Conservation (phyloP, 2,113 vertebrate genomes). For the Strix uralensis region DNA sequence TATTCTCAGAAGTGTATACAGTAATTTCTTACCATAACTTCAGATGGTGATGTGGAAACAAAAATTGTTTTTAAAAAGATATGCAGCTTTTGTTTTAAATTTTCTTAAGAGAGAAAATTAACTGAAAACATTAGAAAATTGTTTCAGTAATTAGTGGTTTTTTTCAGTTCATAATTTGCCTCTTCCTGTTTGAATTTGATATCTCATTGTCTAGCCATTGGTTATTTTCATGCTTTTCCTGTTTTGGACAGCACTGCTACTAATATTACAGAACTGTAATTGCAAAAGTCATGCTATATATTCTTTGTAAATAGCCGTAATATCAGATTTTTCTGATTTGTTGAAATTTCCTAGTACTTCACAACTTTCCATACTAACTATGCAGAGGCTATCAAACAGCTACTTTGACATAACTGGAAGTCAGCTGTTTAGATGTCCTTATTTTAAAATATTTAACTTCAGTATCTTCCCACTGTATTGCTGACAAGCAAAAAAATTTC, state of each 20-base stretch:
- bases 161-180: background rate
- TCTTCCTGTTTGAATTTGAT: background rate
- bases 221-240: background rate
- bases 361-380: background rate
- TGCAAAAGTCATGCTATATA: background rate
- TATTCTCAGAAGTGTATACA: background rate
- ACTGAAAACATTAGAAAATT: background rate
- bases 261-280: background rate
- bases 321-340: background rate
- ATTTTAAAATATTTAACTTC: background rate
- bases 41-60: background rate
- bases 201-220: background rate
- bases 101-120: background rate
- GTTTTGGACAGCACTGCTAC: background rate
- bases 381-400: background rate
- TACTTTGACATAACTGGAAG: background rate
- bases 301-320: background rate
- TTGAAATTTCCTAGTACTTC: background rate
- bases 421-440: background rate
- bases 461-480: background rate
- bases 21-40: background rate
- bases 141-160: accelerated
- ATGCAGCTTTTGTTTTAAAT: background rate
- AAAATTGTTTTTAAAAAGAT: background rate
- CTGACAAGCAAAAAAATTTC: background rate